A percentile compares a stretch with the other conserved stretches of the same genome.
phyloP scores from a whole-genome alignment of 1,140 invertebrate species.

The Yoshiicerus persimilis region DNA sequence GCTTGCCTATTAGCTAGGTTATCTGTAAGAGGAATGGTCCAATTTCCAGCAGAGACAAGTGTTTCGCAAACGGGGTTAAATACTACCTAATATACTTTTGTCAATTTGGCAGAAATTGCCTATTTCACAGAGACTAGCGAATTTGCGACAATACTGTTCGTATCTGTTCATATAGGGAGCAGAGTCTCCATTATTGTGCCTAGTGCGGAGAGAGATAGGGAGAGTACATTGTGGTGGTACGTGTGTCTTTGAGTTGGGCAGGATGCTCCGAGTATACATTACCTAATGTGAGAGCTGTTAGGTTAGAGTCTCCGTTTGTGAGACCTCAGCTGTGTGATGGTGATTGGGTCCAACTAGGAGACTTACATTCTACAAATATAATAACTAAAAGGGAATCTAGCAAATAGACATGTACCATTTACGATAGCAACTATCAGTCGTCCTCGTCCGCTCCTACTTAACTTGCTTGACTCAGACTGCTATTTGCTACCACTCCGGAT shows the following conservation, averaged over 20 bases:
- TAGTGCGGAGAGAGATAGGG: neutral
- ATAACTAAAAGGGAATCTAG: neutral
- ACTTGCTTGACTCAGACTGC: too few species aligned
- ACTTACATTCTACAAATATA: slow-evolving; percentile 21
- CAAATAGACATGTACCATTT: neutral
- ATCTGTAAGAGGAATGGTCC: slow-evolving; percentile 21
- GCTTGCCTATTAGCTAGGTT: neutral
- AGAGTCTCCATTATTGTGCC: neutral
- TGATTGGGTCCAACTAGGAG: slow-evolving; percentile 10
- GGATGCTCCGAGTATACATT: neutral
- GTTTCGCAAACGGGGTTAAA: slow-evolving; percentile 21
- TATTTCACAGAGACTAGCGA: slow-evolving; percentile 1
- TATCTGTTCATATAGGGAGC: neutral
- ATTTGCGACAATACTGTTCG: slow-evolving; percentile 6
- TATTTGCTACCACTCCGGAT: too few species aligned
- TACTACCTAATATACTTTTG: slow-evolving; percentile 23
- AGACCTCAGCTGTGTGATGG: slow-evolving; percentile 17
- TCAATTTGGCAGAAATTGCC: slow-evolving; percentile 22
- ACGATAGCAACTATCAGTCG: neutral
- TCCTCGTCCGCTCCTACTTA: neutral
- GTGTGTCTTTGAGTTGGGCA: neutral
- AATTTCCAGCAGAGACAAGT: slow-evolving; percentile 19
- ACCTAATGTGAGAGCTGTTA: neutral
- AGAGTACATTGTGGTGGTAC: neutral
- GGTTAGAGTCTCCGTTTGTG: neutral